Conservation (phyloP, 2,113 vertebrate species). For the Sturnus vulgaris region DNA sequence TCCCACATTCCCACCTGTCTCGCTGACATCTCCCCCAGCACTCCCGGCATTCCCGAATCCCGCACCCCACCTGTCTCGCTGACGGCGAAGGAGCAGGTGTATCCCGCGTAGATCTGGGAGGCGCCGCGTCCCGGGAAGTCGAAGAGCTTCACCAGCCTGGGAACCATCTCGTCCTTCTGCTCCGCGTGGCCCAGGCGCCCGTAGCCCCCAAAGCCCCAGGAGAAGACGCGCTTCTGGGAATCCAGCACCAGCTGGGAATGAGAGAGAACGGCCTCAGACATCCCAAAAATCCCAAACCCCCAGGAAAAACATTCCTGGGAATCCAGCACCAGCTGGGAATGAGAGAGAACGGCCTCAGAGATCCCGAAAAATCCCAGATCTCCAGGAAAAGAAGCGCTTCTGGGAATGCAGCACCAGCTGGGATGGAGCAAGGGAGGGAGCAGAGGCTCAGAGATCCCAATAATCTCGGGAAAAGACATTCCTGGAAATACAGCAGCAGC, state of each 20-base stretch:
- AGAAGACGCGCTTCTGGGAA: neutral
- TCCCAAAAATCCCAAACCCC: neutral
- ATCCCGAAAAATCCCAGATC: no score
- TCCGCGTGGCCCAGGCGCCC: neutral
- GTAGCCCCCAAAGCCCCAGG: conserved; percentile 64
- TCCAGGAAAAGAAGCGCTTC: no score
- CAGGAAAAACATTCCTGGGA: neutral
- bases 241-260: neutral
- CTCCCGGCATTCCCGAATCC: neutral
- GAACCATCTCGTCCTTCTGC: neutral
- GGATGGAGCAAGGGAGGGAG: no score
- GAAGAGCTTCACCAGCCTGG: neutral
- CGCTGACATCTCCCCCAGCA: no score
- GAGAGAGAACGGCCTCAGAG: no score
- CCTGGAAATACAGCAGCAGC: no score
- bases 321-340: neutral
- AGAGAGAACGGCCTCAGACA: no score
- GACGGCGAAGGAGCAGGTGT: neutral
- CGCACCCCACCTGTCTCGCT: neutral
- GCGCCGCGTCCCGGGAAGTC: neutral
- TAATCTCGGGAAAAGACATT: neutral
- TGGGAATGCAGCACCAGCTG: no score
- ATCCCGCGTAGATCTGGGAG: neutral
- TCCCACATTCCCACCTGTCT: no score
- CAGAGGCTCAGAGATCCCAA: no score